Percentiles rank a stretch among this genome's conserved stretches.
Evolutionary conservation across 2,888 invertebrate genomes (phyloP).

Genomic region (Drosophila lacicola): DNA sequence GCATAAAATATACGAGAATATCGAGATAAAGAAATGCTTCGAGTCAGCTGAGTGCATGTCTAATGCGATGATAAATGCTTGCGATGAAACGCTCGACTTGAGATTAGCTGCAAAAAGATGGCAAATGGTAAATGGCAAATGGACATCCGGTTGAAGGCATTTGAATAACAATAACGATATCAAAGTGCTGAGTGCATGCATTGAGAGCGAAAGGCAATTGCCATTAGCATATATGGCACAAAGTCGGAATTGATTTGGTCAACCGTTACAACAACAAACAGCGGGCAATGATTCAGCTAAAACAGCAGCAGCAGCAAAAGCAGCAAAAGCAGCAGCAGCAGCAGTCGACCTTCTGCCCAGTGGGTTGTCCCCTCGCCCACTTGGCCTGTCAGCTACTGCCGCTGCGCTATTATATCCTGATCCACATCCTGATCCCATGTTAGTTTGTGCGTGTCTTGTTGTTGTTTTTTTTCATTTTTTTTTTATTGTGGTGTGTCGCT

Average conservation of each 20-base stretch:
- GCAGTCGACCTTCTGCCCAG: constrained; percentile 49
- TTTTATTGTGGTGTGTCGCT: constrained; percentile 72
- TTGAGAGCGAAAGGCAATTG: constrained; percentile 36
- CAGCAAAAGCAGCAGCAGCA: constrained; percentile 20
- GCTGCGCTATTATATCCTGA: constrained; percentile 62
- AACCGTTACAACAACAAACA: constrained; percentile 65
- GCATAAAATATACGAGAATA: constrained; percentile 56
- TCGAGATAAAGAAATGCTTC: constrained; percentile 13
- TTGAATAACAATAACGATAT: constrained; percentile 72
- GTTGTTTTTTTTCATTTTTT: constrained; percentile 22
- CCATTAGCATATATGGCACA: constrained; percentile 52
- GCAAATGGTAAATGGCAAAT: neutral
- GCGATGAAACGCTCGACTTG: constrained; percentile 69
- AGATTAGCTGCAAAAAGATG: constrained; percentile 25
- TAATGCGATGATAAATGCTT: constrained; percentile 78
- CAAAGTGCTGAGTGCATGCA: constrained; percentile 56
- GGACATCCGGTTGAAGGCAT: constrained; percentile 71
- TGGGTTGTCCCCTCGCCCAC: constrained; percentile 56
- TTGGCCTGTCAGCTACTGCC: constrained; percentile 30
- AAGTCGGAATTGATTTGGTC: constrained; percentile 71
- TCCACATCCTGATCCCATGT: constrained; percentile 50
- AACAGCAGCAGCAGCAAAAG: constrained; percentile 39
- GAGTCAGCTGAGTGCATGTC: constrained; percentile 55
- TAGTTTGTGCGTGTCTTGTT: constrained; percentile 5
- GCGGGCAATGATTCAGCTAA: constrained; percentile 64